Percentiles rank a stretch among this genome's conserved stretches.
Evolutionary conservation across 2,113 vertebrate species (phyloP).

Genomic region (Aphyosemion australe): DNA sequence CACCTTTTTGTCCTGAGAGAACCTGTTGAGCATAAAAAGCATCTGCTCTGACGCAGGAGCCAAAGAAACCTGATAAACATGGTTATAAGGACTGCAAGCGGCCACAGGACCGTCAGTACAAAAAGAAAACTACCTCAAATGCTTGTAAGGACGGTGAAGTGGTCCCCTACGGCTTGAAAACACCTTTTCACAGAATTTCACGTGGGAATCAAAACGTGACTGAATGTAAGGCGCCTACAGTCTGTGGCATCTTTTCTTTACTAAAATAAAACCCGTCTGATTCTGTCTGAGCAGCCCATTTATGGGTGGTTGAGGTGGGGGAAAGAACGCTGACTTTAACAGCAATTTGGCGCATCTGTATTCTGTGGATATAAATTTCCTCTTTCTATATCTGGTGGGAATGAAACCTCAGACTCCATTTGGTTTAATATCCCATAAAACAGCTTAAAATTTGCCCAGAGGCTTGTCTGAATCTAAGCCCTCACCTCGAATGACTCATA

Average conservation of each 20-base stretch:
- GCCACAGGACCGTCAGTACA: too few species aligned
- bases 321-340: conserved; percentile 3
- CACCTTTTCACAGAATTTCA: too few species aligned
- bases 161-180: too few species aligned
- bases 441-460: conserved; percentile 27
- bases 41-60: too few species aligned
- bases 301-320: background rate
- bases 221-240: background rate
- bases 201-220: too few species aligned
- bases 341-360: background rate
- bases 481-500: conserved; percentile 17
- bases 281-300: background rate
- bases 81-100: too few species aligned
- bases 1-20: too few species aligned
- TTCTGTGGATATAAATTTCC: conserved; percentile 11
- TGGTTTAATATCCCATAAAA: conserved; percentile 26
- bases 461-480: conserved; percentile 27
- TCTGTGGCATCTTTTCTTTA: background rate
- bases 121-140: too few species aligned
- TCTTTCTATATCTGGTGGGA: conserved; percentile 1
- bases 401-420: conserved; percentile 16
- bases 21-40: too few species aligned
- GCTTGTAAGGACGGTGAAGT: too few species aligned
- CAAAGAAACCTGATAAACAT: too few species aligned
- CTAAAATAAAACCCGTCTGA: background rate